Evolutionary conservation across 2,113 vertebrate genomes (phyloP), one percentile per base, ranked within the genome.

Genomic region (Gallinago paraguaiae): DNA sequence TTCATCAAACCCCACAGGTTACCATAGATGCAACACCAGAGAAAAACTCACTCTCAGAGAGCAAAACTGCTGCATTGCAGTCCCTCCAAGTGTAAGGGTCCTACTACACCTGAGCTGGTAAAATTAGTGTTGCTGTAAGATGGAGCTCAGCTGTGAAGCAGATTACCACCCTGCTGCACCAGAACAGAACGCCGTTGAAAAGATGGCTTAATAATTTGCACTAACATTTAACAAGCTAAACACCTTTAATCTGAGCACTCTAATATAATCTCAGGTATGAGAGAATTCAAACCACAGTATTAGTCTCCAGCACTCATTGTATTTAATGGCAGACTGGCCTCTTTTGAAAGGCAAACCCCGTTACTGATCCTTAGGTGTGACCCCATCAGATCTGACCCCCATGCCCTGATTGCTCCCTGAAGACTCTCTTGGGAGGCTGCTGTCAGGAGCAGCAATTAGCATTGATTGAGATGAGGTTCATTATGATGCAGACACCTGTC

Each of bases 21-120:
- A 69, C n/a, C 46, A 53, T 5, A 56, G 28, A 59, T 57, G 25
- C 23, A 78, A 45, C 1, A 16, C 15, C 37, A 51, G 51, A 51
- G 51, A 48, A 91, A 86, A 80, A 30, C 39, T 23, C 76, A 59
- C 19, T 35, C 15, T 60, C 54, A 88, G 31, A 95, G 35, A 91
- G 43, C 23, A 82, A 93, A 94, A 41, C n/a, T 75, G 53, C 88
- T 91, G 64, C 83, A 86, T 46, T 88, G 80, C 91, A 91, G 83
- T 81, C 64, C 19, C 41, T 84, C 56, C 51, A 71, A 37, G 59
- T 25, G 12, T 35, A 67, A 86, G 23, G 86, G 64, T 31, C 56
- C 60, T 81, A 28, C 54, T 83, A 23, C 59, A 86, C 20, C 39
- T 51, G 31, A 27, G 43, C 28, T 81, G 51, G 80, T 68, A 77